Base-by-base conservation (phyloP, 2,113 vertebrate species). In the Macquaria ambigua region DNA sequence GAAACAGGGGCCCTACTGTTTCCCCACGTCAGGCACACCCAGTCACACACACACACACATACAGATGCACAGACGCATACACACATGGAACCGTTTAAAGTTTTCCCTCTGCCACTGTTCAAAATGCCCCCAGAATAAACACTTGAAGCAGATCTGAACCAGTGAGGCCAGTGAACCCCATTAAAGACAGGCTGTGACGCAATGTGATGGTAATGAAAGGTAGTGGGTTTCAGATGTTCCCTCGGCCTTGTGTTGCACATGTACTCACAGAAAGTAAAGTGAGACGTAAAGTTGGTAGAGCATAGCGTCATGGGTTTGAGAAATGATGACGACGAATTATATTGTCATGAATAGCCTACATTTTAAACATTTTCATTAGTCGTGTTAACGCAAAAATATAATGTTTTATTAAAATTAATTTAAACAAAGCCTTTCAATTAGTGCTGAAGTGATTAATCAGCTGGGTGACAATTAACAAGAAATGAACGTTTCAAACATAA, bases 1-100 rank as follows among this genome's bases (percentile, higher is more conserved):
- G 90, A 93, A 93, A 96, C 94, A 95, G 94, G 89, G 92, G 86
- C 91, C 83, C 90, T 87, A 93, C 95, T 95, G 95, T 96, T 95
- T 92, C 88, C 41, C 81, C 74, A 52, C 61, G 31, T 81, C 81
- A 90, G 87, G 63, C 92, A 90, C 93, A 87, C 89, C 93, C 89
- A 81, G 67, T 52, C 53, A 6, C 85, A 77, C 87, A 88, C 66
- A 63, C 61, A 61, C 77, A 77, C 66, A 43, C 64, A 53, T 46
- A 52, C 68, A 58, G 41, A 34, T 50, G 74, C 55, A 25, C 83
- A 90, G 43, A 63, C n/a, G 37, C 37, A 75, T 21, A 15, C 89
- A 94, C 94, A 96, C 89, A 95, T 94, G 94, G 88, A 91, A 93
- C 61, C 79, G 73, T 91, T 96, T 94, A 94, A 89, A 48, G 62